Conservation (phyloP, 2,797 vertebrate species). For the Menidia menidia region DNA sequence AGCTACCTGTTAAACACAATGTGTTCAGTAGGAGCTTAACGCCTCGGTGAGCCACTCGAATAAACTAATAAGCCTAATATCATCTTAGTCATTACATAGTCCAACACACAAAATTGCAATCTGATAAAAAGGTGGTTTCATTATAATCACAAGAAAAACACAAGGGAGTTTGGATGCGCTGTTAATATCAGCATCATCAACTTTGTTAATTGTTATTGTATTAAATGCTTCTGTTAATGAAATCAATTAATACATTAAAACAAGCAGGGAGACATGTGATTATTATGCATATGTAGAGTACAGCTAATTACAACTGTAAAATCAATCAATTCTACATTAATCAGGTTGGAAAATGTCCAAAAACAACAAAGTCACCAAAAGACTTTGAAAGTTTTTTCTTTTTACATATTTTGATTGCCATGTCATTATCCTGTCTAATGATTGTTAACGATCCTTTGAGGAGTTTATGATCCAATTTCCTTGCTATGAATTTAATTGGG, state of each 20-base stretch:
- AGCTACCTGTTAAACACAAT: conserved; percentile 81
- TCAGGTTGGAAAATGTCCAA: conserved; percentile 80
- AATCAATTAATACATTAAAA: conserved; percentile 85
- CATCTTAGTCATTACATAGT: conserved; percentile 85
- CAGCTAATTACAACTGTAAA: conserved; percentile 82
- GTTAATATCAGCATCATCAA: conserved; percentile 73
- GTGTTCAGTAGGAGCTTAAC: conserved; percentile 68
- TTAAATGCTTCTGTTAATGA: conserved; percentile 85
- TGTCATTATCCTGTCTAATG: conserved; percentile 79
- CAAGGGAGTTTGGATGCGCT: conserved; percentile 75
- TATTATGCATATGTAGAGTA: conserved; percentile 83
- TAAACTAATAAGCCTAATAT: conserved; percentile 80
- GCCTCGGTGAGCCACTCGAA: conserved; percentile 74
- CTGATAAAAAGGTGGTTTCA: conserved; percentile 83
- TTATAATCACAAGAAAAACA: conserved; percentile 81
- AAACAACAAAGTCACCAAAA: conserved; percentile 84
- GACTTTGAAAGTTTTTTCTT: conserved; percentile 76
- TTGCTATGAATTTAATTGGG: conserved; percentile 77
- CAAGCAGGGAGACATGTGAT: conserved; percentile 80
- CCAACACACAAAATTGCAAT: conserved; percentile 85
- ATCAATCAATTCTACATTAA: conserved; percentile 82
- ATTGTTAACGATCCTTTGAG: conserved; percentile 79
- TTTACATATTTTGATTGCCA: conserved; percentile 78
- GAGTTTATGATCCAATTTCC: conserved; percentile 81
- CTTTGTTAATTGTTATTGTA: conserved; percentile 85